Conservation (phyloP, 2,888 invertebrate species). For the Euplagia quadripunctaria region DNA sequence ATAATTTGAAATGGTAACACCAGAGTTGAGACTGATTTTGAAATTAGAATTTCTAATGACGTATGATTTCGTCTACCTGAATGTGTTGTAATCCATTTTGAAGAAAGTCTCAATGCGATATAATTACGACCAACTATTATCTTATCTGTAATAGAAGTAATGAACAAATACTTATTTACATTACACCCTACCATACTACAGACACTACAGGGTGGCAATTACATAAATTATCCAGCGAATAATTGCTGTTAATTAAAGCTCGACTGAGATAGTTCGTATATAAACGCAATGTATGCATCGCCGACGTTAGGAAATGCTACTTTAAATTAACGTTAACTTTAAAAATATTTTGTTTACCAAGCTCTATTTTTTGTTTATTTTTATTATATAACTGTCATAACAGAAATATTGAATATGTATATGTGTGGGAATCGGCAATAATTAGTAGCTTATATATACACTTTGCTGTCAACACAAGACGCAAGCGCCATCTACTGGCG, state of each 20-base stretch:
- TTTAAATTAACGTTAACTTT: background rate
- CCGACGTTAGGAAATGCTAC: background rate
- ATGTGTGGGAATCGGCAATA: too few relatives aligned
- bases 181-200: background rate
- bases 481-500: too few relatives aligned
- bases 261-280: conserved; percentile 20
- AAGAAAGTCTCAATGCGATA: too few relatives aligned
- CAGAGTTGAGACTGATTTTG: too few relatives aligned
- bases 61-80: background rate
- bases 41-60: too few relatives aligned
- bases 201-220: conserved; percentile 41
- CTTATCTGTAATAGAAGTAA: background rate
- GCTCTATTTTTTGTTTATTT: background rate
- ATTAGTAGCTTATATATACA: too few relatives aligned
- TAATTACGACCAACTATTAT: too few relatives aligned
- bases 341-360: background rate
- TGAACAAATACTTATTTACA: background rate
- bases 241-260: conserved; percentile 47
- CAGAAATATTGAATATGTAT: too few relatives aligned
- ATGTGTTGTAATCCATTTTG: too few relatives aligned
- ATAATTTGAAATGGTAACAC: too few relatives aligned
- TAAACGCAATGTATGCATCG: conserved; percentile 9
- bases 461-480: too few relatives aligned
- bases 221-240: conserved; percentile 47
- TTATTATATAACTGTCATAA: too few relatives aligned